Base-by-base conservation (phyloP, 1,140 invertebrate genomes). In the Heliconius eleuchia region DNA sequence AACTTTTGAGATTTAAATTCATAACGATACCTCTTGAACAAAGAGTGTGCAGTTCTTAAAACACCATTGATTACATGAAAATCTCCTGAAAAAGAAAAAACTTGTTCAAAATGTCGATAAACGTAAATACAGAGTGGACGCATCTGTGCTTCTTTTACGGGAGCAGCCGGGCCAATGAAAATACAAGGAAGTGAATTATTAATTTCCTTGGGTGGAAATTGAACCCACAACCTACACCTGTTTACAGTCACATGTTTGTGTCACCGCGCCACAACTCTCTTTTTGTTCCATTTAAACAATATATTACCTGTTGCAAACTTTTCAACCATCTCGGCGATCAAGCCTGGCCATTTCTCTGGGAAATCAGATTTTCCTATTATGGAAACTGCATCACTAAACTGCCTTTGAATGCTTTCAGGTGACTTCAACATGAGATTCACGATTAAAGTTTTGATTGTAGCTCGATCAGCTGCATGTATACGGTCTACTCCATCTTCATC, bases 21-120 rank as follows among this genome's bases (percentile, higher is more conserved):
- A 91, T 97, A 98, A 74, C 98, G 96, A 94, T 99, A 99, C 88
- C 98, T 96, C 94, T 99, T 98, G 94, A 99, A 99, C 11, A 99
- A 95, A 0, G 99, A 99, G 95, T 99, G 98, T 0, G 98, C 98
- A 2, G 99, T 99, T 84, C 98, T 96, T 4, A 99, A 95, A 0
- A 99, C 97, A 13, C 99, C 99, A 95, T 99, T 99, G 66, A 99
- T 99, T 0, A 99, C 95, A 94, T 99, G 97, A 92, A 99, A 99
- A 95, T 99, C 98, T 50, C 98, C 97, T 96, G 87, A 46, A 93
- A 88, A 66, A 11, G 30, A 30, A 30, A 9, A 37, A 30, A 23
- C 23, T 23, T 23, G 23, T 34, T 34, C 0, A 34, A 34, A 34
- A 34, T 34, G 30, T 34, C 30, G 0, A 34, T 34, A 34, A 0